These are phyloP conservation scores for Bombus waltoni DNA, from an alignment of 1,140 invertebrate genomes.

Conservation along the genomic window DNA sequence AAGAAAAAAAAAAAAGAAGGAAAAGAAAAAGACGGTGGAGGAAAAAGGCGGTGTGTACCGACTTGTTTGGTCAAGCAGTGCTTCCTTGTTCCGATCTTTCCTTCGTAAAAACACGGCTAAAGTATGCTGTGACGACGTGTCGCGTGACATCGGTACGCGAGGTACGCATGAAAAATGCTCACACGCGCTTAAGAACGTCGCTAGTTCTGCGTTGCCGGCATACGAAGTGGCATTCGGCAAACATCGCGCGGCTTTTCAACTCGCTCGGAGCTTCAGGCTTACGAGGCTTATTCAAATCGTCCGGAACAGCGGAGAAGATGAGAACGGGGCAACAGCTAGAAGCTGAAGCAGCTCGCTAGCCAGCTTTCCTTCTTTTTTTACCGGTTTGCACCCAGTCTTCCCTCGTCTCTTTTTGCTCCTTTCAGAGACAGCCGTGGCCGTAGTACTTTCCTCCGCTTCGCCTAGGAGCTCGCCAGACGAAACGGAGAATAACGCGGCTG, in stretches of 20 bases:
- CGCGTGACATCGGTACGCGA: background rate
- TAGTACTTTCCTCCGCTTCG: background rate
- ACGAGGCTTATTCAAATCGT: conserved; percentile 74
- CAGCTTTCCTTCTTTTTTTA: conserved; percentile 18
- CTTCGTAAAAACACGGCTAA: background rate
- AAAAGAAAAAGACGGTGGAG: too few species aligned
- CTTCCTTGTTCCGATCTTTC: background rate
- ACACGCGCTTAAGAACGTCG: conserved; percentile 61
- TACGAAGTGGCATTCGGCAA: conserved; percentile 75
- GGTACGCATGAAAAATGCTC: conserved; percentile 62
- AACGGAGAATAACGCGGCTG: background rate
- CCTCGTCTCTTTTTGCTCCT: conserved; percentile 40
- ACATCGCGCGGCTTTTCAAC: conserved; percentile 73
- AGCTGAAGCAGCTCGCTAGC: conserved; percentile 20
- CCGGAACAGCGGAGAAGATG: conserved; percentile 10
- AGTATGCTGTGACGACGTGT: background rate
- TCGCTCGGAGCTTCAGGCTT: conserved; percentile 56
- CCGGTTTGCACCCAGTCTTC: conserved; percentile 11
- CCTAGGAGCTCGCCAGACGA: background rate
- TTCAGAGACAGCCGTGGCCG: conserved; percentile 18
- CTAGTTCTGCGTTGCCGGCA: conserved; percentile 59
- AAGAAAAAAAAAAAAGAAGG: too few species aligned
- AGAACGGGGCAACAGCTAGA: background rate
- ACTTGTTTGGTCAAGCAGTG: background rate
- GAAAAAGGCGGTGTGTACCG: background rate